phyloP scores from a whole-genome alignment of 2,888 invertebrate genomes.

The Euspilapteryx auroguttella region DNA sequence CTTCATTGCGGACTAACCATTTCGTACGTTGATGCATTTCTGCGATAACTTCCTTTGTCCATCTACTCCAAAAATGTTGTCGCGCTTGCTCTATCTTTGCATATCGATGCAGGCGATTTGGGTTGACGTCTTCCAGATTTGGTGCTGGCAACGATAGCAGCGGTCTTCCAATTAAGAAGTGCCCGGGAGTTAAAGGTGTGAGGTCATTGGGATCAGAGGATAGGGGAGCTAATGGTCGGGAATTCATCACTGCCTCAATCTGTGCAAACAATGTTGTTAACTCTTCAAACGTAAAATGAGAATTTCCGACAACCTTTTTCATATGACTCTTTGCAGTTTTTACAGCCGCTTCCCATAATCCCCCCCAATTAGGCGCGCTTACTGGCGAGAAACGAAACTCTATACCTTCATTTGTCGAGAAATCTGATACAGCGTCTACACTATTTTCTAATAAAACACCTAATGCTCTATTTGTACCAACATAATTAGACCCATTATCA shows the following conservation, averaged over 20 bases:
- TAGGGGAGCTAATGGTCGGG: constrained; percentile 9
- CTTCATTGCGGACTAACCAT: no score
- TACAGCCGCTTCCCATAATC: neutral
- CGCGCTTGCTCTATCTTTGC: neutral
- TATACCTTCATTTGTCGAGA: constrained; percentile 2
- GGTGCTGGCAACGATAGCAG: neutral
- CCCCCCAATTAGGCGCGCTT: neutral
- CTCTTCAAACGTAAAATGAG: constrained; percentile 7
- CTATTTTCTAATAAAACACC: neutral
- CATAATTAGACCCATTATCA: constrained; percentile 1
- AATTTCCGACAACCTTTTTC: neutral
- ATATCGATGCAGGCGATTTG: neutral
- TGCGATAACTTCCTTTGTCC: neutral
- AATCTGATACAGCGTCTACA: constrained; percentile 1
- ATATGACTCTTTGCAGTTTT: neutral
- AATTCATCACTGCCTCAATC: constrained; percentile 10
- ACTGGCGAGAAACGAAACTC: neutral
- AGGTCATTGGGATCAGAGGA: constrained; percentile 7
- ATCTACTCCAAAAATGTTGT: neutral
- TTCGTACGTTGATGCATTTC: no score
- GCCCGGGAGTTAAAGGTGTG: neutral
- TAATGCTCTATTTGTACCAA: neutral
- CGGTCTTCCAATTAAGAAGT: neutral
- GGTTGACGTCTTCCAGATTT: neutral
- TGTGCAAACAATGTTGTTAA: constrained; percentile 9